These are phyloP conservation scores for Troides helena DNA, from an alignment of 2,888 invertebrate genomes.

Conservation along the genomic window DNA sequence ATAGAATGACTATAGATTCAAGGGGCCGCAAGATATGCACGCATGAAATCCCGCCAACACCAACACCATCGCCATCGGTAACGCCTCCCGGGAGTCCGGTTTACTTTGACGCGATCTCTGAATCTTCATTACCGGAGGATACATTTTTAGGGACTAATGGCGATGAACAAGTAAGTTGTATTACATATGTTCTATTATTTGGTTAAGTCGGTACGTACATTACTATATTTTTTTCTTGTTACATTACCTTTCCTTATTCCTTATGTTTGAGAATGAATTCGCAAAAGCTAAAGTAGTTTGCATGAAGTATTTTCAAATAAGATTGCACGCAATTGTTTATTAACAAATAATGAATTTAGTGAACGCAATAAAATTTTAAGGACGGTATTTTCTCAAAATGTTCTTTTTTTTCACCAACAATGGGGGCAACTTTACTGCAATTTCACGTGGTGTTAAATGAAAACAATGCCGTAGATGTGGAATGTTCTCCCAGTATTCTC, in stretches of 20 bases:
- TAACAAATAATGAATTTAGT: constrained; percentile 23
- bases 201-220: constrained; percentile 34
- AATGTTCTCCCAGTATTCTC: neutral
- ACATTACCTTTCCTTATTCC: neutral
- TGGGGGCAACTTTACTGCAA: neutral
- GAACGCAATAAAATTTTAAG: neutral
- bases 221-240: constrained; percentile 26
- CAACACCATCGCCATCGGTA: constrained; percentile 44
- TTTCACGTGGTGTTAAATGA: neutral
- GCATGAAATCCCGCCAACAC: constrained; percentile 66
- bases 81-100: constrained; percentile 49
- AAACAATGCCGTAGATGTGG: neutral
- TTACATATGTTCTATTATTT: constrained; percentile 11
- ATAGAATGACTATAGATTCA: constrained; percentile 62
- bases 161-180: constrained; percentile 61
- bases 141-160: constrained; percentile 39
- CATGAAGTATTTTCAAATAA: constrained; percentile 46
- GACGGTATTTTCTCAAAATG: neutral
- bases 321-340: constrained; percentile 43
- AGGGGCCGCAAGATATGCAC: constrained; percentile 67
- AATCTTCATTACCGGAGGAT: constrained; percentile 34
- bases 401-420: neutral
- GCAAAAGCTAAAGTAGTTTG: constrained; percentile 41
- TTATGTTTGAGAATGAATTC: constrained; percentile 25
- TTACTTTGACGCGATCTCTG: constrained; percentile 42